Percentiles rank a stretch among this genome's conserved stretches.
Conservation (phyloP, 1,140 invertebrate genomes). For the Trichomalopsis sarcophagae region DNA sequence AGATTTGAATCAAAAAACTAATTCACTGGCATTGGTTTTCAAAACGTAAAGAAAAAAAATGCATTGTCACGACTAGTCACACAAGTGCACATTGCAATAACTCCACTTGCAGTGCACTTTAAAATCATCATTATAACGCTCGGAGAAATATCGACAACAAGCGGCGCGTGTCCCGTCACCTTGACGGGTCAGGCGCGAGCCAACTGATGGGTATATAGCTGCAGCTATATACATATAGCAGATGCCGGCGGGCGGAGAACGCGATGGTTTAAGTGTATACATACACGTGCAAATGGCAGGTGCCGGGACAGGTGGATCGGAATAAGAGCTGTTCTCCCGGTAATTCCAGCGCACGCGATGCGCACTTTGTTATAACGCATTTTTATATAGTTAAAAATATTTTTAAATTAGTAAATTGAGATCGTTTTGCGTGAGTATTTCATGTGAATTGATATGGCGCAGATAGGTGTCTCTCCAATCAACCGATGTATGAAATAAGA, state of each 20-base stretch:
- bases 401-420: too few relatives aligned
- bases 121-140: neutral
- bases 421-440: too few relatives aligned
- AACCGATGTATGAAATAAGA: too few relatives aligned
- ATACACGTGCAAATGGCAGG: neutral
- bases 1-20: too few relatives aligned
- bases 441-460: too few relatives aligned
- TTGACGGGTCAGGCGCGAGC: neutral
- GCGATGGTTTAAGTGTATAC: constrained; percentile 8
- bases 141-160: constrained; percentile 2
- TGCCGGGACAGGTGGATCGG: constrained; percentile 29
- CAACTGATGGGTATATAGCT: neutral
- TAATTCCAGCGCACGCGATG: neutral
- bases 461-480: too few relatives aligned
- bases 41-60: too few relatives aligned
- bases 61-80: too few relatives aligned
- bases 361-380: neutral
- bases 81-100: too few relatives aligned
- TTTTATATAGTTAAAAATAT: too few relatives aligned
- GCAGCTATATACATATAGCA: neutral
- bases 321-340: neutral
- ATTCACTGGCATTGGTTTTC: too few relatives aligned
- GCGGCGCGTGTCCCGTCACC: constrained; percentile 4
- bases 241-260: constrained; percentile 11
- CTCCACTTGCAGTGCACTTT: too few relatives aligned